Percentiles rank a stretch among this genome's conserved stretches.
These are phyloP conservation scores for Nanorana parkeri DNA, from an alignment of 2,113 vertebrate genomes.

Conservation along the genomic window DNA sequence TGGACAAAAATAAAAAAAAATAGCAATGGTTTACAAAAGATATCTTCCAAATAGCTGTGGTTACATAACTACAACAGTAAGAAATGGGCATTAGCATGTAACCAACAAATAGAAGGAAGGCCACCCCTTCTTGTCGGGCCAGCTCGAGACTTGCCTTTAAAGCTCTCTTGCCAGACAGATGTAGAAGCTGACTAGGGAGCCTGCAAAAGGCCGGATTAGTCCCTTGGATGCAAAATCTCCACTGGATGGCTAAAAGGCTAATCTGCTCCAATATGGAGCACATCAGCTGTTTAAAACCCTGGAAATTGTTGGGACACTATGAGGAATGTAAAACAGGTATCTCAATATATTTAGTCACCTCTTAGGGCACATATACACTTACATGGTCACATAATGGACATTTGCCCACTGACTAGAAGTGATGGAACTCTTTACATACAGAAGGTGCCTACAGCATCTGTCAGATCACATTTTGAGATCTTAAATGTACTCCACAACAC, in stretches of 20 bases:
- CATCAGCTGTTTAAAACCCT: constrained; percentile 22
- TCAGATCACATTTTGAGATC: too few relatives aligned
- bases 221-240: neutral
- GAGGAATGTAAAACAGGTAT: constrained; percentile 32
- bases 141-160: neutral
- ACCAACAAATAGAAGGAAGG: neutral
- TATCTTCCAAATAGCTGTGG: constrained; percentile 3
- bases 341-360: neutral
- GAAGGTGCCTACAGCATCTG: too few relatives aligned
- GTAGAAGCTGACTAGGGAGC: neutral
- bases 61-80: neutral
- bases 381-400: too few relatives aligned
- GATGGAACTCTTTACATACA: too few relatives aligned
- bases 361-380: neutral
- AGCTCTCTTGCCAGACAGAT: neutral
- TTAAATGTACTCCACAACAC: too few relatives aligned
- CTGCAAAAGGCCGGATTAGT: neutral
- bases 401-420: too few relatives aligned
- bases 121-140: neutral
- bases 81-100: neutral
- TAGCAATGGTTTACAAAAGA: neutral
- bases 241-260: constrained; percentile 1
- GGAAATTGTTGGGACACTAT: constrained; percentile 1
- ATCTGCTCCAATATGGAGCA: constrained; percentile 38
- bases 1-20: neutral